These are phyloP conservation scores for Eulithis prunata DNA, from an alignment of 2,888 invertebrate species.

Conservation along the genomic window DNA sequence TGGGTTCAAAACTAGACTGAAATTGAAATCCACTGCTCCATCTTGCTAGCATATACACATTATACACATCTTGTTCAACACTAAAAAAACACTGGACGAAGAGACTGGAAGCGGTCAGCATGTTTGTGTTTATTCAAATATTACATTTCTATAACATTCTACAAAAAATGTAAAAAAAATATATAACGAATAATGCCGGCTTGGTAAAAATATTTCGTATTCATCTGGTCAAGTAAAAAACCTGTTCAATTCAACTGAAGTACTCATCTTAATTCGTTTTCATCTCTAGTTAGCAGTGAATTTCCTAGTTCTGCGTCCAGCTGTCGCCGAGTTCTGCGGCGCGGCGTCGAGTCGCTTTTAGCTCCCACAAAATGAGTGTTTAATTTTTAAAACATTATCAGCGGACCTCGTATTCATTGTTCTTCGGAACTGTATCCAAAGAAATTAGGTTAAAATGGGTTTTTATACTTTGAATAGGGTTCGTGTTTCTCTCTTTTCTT, in stretches of 20 bases:
- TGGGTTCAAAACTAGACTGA: no score
- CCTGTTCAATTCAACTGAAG: no score
- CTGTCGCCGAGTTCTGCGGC: conserved; percentile 19
- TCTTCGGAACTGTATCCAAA: conserved; percentile 25
- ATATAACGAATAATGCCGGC: no score
- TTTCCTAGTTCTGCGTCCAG: conserved; percentile 21
- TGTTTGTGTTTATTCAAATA: no score
- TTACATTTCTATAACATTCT: no score
- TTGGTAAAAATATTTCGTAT: no score
- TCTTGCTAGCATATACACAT: no score
- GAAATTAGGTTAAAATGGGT: conserved; percentile 24
- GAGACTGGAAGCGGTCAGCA: no score
- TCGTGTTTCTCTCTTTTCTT: conserved; percentile 4
- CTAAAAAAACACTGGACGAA: no score
- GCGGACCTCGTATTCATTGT: conserved; percentile 34
- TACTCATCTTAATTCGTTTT: neutral
- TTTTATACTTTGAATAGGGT: conserved; percentile 23
- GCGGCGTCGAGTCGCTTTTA: conserved; percentile 25
- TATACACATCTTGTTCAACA: no score
- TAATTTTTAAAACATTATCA: conserved; percentile 50
- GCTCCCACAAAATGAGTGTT: conserved; percentile 39
- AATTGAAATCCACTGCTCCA: no score
- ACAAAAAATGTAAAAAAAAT: no score
- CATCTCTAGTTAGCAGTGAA: conserved; percentile 21
- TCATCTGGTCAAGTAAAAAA: neutral